These are phyloP conservation scores for Lepus townsendii DNA, from an alignment of 2,797 vertebrate genomes.

Conservation along the genomic window DNA sequence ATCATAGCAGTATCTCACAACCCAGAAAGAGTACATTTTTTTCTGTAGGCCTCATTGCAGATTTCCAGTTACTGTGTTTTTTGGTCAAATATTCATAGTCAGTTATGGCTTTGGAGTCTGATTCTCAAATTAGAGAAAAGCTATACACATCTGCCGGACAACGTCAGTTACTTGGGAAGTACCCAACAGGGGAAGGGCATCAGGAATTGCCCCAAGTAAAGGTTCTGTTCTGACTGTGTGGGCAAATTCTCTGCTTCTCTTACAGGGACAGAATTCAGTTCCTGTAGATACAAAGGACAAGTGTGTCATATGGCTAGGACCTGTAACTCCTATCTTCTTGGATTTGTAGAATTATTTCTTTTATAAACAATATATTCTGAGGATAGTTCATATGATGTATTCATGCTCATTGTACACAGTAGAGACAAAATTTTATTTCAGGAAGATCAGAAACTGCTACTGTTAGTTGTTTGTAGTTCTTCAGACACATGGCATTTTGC, in stretches of 20 bases:
- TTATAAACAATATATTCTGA: background rate
- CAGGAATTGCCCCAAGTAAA: background rate
- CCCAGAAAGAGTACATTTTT: background rate
- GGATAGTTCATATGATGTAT: background rate
- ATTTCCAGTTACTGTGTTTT: background rate
- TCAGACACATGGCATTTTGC: background rate
- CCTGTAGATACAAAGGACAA: background rate
- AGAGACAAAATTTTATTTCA: background rate
- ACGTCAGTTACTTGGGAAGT: background rate
- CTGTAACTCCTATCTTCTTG: background rate
- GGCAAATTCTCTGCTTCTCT: background rate
- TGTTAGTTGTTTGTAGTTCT: background rate
- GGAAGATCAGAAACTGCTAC: background rate
- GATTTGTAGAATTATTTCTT: slow-evolving; percentile 14
- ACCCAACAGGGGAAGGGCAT: background rate
- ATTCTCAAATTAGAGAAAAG: background rate
- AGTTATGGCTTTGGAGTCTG: background rate
- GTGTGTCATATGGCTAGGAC: background rate
- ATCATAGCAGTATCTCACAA: background rate
- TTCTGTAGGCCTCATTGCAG: background rate
- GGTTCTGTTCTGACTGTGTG: background rate
- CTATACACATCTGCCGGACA: background rate
- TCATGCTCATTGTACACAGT: background rate
- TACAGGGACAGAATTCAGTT: background rate
- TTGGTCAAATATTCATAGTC: background rate